phyloP scores from a whole-genome alignment of 2,113 vertebrate species.

The Lanius collurio region DNA sequence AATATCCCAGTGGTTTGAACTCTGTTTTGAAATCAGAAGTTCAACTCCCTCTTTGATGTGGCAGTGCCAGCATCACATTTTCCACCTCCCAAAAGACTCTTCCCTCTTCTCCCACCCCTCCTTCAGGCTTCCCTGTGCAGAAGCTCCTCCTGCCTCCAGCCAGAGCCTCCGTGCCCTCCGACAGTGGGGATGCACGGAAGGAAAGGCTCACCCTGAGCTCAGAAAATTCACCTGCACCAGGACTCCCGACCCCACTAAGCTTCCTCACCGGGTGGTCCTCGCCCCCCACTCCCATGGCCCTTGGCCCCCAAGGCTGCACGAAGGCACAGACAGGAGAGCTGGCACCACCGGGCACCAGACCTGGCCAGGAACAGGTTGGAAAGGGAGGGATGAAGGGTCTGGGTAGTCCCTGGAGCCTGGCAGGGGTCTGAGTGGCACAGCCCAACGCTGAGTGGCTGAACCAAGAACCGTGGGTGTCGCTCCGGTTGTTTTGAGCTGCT shows the following conservation, averaged over 20 bases:
- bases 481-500: background rate
- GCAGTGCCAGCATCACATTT: background rate
- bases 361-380: background rate
- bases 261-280: background rate
- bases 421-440: background rate
- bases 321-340: background rate
- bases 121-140: background rate
- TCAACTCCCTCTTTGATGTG: background rate
- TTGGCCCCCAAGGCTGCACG: accelerated
- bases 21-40: background rate
- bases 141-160: background rate
- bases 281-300: background rate
- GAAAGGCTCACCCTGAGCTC: background rate
- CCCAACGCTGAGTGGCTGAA: background rate
- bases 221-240: background rate
- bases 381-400: background rate
- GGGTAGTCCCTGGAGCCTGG: background rate
- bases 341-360: background rate
- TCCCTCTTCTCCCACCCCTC: background rate
- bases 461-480: too few species aligned
- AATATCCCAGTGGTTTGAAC: background rate
- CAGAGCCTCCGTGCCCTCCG: background rate
- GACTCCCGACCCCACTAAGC: background rate
- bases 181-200: background rate
- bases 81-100: background rate